Evolutionary conservation across 1,140 invertebrate genomes (phyloP).

Genomic region (Oscheius sp.): DNA sequence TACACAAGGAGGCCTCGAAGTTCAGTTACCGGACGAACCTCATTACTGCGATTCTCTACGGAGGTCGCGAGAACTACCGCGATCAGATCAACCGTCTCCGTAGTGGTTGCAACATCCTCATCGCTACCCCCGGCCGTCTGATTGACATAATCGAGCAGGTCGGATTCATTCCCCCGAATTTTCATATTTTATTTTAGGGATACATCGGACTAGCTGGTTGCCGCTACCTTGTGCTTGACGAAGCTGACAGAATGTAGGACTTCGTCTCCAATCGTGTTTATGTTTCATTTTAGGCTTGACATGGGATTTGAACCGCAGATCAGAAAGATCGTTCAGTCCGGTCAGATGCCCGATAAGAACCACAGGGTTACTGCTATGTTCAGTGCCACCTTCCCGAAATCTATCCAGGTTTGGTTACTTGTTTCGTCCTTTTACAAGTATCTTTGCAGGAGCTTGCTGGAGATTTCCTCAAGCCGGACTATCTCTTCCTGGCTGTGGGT

Average conservation of each 20-base stretch:
- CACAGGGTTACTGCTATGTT: slow-evolving; percentile 98
- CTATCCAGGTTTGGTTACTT: slow-evolving; percentile 72
- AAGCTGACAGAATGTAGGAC: slow-evolving; percentile 72
- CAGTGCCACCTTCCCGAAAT: slow-evolving; percentile 97
- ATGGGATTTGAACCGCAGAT: slow-evolving; percentile 99
- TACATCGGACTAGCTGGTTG: slow-evolving; percentile 84
- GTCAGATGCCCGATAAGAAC: slow-evolving; percentile 87
- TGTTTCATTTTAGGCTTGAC: too few species aligned
- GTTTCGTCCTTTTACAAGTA: background rate
- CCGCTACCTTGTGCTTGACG: slow-evolving; percentile 66
- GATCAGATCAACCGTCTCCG: slow-evolving; percentile 60
- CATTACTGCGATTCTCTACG: slow-evolving; percentile 85
- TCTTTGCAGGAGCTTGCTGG: slow-evolving; percentile 76
- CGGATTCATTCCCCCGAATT: slow-evolving; percentile 42
- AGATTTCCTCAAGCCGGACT: slow-evolving; percentile 89
- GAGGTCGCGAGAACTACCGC: slow-evolving; percentile 60
- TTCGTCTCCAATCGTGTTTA: too few species aligned
- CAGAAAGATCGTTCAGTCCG: slow-evolving; percentile 81
- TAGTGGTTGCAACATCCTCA: slow-evolving; percentile 79
- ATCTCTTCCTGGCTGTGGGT: slow-evolving; percentile 97
- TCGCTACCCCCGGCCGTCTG: slow-evolving; percentile 88
- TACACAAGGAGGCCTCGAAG: slow-evolving; percentile 93
- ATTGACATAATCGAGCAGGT: slow-evolving; percentile 76
- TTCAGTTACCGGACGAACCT: slow-evolving; percentile 87
- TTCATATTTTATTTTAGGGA: slow-evolving; percentile 66